These are phyloP conservation scores for Augochlora pura DNA, from an alignment of 1,140 invertebrate species.

Conservation along the genomic window DNA sequence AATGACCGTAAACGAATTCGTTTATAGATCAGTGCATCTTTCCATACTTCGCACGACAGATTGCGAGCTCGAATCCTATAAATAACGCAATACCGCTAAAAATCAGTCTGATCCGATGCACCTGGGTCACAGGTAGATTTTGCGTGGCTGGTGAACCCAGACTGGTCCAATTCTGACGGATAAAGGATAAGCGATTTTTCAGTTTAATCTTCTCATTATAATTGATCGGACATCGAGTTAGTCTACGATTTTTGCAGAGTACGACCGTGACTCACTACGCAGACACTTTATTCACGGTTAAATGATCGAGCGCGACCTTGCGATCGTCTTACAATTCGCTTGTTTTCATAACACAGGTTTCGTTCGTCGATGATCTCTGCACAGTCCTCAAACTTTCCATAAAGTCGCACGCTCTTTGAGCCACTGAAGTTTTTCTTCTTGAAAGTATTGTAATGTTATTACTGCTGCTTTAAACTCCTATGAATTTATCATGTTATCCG, in stretches of 20 bases:
- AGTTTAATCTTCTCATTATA: no score
- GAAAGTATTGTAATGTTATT: no score
- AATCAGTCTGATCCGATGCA: slow-evolving; percentile 61
- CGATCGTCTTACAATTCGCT: not conserved
- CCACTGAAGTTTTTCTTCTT: no score
- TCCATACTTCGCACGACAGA: slow-evolving; percentile 27
- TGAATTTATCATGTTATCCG: no score
- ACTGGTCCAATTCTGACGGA: not conserved
- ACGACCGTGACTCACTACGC: not conserved
- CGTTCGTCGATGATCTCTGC: slow-evolving; percentile 1
- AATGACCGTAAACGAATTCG: not conserved
- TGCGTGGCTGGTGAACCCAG: slow-evolving; percentile 29
- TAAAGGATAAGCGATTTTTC: not conserved
- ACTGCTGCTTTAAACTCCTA: no score
- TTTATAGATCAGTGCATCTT: slow-evolving; percentile 17
- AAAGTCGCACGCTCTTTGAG: no score
- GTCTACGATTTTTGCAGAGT: not conserved
- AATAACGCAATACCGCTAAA: slow-evolving; percentile 54
- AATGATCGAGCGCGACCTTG: slow-evolving; percentile 8
- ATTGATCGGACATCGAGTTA: not conserved
- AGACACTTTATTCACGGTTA: not conserved
- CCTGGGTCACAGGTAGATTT: slow-evolving; percentile 28
- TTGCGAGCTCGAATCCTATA: slow-evolving; percentile 38
- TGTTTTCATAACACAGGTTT: slow-evolving; percentile 25
- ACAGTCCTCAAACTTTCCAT: no score